Percentiles rank a stretch among this genome's conserved stretches.
These are phyloP conservation scores for Oncorhynchus gorbuscha DNA, from an alignment of 2,113 vertebrate genomes.

Conservation along the genomic window DNA sequence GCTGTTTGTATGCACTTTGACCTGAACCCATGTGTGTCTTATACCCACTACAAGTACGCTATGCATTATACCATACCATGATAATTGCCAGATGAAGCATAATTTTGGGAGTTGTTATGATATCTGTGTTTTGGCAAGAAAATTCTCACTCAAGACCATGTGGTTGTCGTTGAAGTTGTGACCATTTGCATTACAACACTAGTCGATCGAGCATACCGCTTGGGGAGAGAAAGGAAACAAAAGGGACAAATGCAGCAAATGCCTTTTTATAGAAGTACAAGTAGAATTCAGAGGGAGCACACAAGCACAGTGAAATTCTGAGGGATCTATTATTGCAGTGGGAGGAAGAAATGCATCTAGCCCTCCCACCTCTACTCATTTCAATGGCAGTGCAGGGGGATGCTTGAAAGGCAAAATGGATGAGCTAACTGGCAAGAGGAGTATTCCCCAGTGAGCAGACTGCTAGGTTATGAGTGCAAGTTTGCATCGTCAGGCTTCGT, in stretches of 20 bases:
- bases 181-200: too few species aligned
- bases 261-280: neutral
- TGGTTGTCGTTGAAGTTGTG: neutral
- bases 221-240: neutral
- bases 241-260: neutral
- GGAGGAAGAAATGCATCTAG: conserved; percentile 14
- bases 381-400: neutral
- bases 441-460: conserved; percentile 1
- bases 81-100: neutral
- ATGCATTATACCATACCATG: conserved; percentile 11
- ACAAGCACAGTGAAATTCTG: conserved; percentile 12
- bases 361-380: conserved; percentile 18
- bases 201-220: too few species aligned
- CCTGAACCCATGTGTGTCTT: too few species aligned
- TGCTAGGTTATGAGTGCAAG: conserved; percentile 6
- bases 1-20: neutral
- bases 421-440: neutral
- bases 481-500: conserved; percentile 25
- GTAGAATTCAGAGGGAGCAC: neutral
- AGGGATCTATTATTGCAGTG: neutral
- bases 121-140: neutral
- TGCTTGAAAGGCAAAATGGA: conserved; percentile 30
- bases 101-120: neutral
- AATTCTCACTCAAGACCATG: neutral
- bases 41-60: neutral